phyloP scores from a whole-genome alignment of 2,797 vertebrate genomes.

The Centropyge bicolor region DNA sequence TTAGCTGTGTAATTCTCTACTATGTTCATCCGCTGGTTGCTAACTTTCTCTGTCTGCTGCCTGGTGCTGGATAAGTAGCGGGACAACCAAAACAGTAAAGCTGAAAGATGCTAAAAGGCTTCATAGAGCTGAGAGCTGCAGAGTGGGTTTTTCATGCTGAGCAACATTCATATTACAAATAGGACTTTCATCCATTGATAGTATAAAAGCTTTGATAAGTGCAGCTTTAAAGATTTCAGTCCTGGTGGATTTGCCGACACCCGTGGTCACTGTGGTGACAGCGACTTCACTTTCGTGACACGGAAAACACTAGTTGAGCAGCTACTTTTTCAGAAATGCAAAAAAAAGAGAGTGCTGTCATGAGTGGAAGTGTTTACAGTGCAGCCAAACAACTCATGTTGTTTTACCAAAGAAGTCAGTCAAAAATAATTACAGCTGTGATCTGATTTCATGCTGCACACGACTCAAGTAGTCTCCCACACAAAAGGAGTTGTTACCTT shows the following conservation, averaged over 20 bases:
- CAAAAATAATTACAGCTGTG: not conserved
- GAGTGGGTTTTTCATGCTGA: not conserved
- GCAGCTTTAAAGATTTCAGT: not conserved
- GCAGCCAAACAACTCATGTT: not conserved
- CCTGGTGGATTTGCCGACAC: not conserved
- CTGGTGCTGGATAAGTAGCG: not conserved
- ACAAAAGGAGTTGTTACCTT: not conserved
- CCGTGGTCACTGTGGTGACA: not conserved
- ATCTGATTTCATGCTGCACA: not conserved
- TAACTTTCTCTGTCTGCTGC: not conserved
- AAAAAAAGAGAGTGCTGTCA: not conserved
- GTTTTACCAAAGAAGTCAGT: not conserved
- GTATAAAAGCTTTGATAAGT: not conserved
- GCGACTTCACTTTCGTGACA: not conserved
- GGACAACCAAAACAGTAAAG: not conserved
- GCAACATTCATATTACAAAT: not conserved
- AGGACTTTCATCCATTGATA: not conserved
- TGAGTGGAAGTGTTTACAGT: not conserved
- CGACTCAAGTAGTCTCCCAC: not conserved
- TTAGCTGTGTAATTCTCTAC: not conserved
- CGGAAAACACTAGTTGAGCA: not conserved
- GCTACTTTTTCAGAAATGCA: not conserved
- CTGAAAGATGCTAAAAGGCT: not conserved
- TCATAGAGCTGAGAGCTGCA: not conserved
- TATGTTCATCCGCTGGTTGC: not conserved